phyloP scores from a whole-genome alignment of 2,113 vertebrate genomes.

The Carlito syrichta region DNA sequence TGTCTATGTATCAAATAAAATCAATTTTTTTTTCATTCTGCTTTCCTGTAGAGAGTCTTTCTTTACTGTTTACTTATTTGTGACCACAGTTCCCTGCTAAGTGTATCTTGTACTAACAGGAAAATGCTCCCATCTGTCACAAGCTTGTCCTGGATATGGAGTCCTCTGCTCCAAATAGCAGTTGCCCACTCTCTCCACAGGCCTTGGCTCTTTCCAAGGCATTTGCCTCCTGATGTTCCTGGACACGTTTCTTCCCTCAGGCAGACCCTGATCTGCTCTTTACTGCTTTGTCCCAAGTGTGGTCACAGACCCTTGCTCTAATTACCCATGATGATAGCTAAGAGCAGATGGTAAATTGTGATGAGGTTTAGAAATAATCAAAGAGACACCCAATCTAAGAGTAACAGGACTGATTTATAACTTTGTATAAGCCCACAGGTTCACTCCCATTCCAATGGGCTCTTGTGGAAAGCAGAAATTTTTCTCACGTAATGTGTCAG shows the following conservation, averaged over 20 bases:
- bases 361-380: not conserved
- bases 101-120: not conserved
- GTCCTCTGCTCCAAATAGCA: not conserved
- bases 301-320: not conserved
- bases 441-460: not conserved
- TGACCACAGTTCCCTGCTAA: not conserved
- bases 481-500: not conserved
- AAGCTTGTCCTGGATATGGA: not conserved
- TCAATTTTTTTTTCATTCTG: not conserved
- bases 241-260: not conserved
- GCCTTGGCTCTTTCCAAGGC: not conserved
- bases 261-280: not conserved
- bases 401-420: not conserved
- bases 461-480: not conserved
- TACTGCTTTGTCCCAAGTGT: not conserved
- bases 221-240: not conserved
- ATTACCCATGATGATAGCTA: not conserved
- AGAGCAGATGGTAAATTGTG: slow-evolving; percentile 4
- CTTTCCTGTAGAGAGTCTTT: not conserved
- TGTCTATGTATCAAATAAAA: not conserved
- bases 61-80: not conserved
- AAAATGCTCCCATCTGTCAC: not conserved
- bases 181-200: not conserved
- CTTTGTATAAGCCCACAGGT: not conserved
- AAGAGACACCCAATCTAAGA: not conserved